phyloP scores from a whole-genome alignment of 2,797 vertebrate genomes.

The Lepidocolaptes lacrymiger region DNA sequence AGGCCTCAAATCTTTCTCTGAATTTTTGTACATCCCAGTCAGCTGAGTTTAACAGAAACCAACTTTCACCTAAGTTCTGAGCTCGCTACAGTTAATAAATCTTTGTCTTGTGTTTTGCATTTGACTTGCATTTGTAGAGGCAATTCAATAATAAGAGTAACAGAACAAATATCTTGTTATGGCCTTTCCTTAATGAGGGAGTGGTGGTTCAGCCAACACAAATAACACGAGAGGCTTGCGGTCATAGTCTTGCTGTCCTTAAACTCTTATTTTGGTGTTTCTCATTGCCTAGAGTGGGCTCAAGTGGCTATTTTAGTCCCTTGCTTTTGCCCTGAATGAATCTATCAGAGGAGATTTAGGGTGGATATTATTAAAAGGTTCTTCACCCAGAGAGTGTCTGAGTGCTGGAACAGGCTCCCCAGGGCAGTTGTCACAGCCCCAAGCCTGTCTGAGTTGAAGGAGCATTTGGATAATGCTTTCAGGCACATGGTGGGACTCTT shows the following conservation, averaged over 20 bases:
- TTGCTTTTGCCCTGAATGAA: background rate
- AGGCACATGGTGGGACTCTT: background rate
- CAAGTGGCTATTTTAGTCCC: accelerated
- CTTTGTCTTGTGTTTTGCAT: background rate
- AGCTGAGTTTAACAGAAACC: background rate
- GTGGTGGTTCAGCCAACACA: background rate
- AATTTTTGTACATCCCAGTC: background rate
- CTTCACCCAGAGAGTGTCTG: background rate
- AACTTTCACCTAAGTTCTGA: background rate
- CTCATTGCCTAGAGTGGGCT: background rate
- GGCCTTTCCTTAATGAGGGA: background rate
- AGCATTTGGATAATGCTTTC: background rate
- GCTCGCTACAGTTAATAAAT: background rate
- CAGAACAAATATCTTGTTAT: background rate
- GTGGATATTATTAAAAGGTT: background rate
- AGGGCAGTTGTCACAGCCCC: background rate
- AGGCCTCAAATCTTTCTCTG: background rate
- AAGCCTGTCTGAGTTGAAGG: background rate
- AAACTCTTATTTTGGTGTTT: background rate
- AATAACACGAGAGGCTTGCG: background rate
- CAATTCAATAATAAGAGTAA: background rate
- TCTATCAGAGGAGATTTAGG: background rate
- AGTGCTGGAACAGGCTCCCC: background rate
- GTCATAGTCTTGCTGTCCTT: background rate
- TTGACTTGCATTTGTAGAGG: background rate